phyloP scores from a whole-genome alignment of 2,797 vertebrate genomes.

The Pelochelys cantorii region DNA sequence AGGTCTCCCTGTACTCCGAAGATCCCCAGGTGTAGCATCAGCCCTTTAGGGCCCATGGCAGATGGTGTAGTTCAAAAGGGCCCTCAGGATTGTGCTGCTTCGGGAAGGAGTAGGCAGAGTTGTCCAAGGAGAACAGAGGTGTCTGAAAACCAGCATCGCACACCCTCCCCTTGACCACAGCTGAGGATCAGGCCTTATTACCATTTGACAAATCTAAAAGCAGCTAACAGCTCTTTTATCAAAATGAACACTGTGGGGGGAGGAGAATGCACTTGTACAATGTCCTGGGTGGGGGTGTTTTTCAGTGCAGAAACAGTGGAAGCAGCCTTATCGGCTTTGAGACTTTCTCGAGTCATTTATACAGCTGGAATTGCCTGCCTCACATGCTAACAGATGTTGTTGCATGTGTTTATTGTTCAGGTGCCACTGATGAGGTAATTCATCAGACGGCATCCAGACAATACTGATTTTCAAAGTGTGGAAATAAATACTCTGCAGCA shows the following conservation, averaged over 20 bases:
- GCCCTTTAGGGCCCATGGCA: background rate
- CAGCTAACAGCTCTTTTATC: background rate
- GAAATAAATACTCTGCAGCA: background rate
- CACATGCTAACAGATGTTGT: constrained; percentile 57
- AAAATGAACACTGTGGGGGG: background rate
- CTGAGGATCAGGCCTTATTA: background rate
- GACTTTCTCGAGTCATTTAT: constrained; percentile 62
- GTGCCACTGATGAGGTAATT: constrained; percentile 57
- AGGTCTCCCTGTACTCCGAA: background rate
- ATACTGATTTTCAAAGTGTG: constrained; percentile 7
- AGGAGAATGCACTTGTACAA: background rate
- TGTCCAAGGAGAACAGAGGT: background rate
- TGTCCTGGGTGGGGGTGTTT: background rate
- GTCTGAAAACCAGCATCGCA: background rate
- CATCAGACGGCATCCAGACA: constrained; percentile 40
- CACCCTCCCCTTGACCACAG: background rate
- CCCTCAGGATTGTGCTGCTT: background rate
- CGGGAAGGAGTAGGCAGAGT: background rate
- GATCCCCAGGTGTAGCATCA: background rate
- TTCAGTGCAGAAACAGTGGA: background rate
- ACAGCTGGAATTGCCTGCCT: constrained; percentile 42
- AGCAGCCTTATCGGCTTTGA: background rate
- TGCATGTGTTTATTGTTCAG: constrained; percentile 62
- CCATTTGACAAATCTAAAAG: background rate
- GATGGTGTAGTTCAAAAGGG: background rate